phyloP scores from a whole-genome alignment of 2,888 invertebrate genomes.

The Ennomos fuscantarius region DNA sequence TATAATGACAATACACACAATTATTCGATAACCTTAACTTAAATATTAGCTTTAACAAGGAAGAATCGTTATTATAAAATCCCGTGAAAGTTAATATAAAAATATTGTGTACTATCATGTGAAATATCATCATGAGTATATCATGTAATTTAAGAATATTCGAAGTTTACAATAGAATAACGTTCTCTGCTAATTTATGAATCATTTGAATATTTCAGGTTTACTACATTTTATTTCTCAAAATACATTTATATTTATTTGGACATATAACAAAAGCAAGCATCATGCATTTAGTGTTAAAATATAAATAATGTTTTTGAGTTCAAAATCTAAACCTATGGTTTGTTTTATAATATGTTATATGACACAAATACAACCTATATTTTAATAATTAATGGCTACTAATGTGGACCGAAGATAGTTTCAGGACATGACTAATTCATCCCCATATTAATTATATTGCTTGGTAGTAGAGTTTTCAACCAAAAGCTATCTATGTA shows the following conservation, averaged over 20 bases:
- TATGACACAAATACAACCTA: conserved; percentile 18
- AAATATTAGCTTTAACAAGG: conserved; percentile 49
- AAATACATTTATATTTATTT: too few relatives aligned
- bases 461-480: too few relatives aligned
- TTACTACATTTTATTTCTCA: too few relatives aligned
- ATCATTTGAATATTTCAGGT: neutral
- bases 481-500: too few relatives aligned
- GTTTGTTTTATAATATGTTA: conserved; percentile 23
- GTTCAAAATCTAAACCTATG: conserved; percentile 19
- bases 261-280: too few relatives aligned
- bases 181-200: conserved; percentile 3
- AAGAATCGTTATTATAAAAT: conserved; percentile 42
- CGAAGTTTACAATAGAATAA: conserved; percentile 15
- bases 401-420: conserved; percentile 2
- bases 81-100: conserved; percentile 16
- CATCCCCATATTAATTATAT: neutral
- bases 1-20: conserved; percentile 3
- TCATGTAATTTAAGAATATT: conserved; percentile 10
- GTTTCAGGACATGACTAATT: conserved; percentile 3
- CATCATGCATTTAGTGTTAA: too few relatives aligned
- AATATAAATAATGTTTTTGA: neutral
- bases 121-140: conserved; percentile 14
- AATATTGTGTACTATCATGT: conserved; percentile 16
- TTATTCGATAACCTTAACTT: conserved; percentile 4
- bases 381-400: conserved; percentile 2